A percentile compares a stretch with the other conserved stretches of the same genome.
phyloP scores from a whole-genome alignment of 2,113 vertebrate species.

The Platichthys flesus region DNA sequence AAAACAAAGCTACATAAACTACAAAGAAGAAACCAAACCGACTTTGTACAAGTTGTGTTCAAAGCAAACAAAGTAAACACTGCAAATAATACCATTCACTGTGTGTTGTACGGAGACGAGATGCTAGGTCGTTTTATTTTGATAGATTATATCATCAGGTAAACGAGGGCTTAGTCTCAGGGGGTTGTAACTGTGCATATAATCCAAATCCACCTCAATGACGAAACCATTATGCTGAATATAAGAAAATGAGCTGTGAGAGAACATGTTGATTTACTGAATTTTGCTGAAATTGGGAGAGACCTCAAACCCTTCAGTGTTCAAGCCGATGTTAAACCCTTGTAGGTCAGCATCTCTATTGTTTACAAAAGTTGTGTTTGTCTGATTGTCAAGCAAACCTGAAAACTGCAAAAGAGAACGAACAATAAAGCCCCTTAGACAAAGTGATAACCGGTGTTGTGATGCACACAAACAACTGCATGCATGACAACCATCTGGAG shows the following conservation, averaged over 20 bases:
- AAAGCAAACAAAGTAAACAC: slow-evolving; percentile 36
- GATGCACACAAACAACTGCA: slow-evolving; percentile 66
- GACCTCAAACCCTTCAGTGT: too few species aligned
- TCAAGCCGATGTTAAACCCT: background rate
- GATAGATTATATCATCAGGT: background rate
- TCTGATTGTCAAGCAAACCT: slow-evolving; percentile 64
- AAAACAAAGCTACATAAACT: slow-evolving; percentile 5
- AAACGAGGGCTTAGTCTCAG: too few species aligned
- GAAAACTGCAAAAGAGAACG: slow-evolving; percentile 60
- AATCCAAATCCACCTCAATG: too few species aligned
- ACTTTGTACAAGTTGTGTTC: slow-evolving; percentile 1
- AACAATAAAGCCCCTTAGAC: background rate
- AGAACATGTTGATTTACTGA: too few species aligned
- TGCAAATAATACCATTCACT: slow-evolving; percentile 7
- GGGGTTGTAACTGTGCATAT: too few species aligned
- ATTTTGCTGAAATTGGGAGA: too few species aligned
- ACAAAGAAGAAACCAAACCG: slow-evolving; percentile 17
- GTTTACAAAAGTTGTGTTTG: slow-evolving; percentile 1
- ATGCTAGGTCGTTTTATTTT: background rate
- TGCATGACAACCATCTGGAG: slow-evolving; percentile 69
- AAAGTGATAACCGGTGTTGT: slow-evolving; percentile 37
- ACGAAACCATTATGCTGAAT: too few species aligned
- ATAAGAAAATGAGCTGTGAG: too few species aligned
- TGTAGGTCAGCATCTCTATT: background rate
- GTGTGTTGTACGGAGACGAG: background rate